phyloP scores from a whole-genome alignment of 2,888 invertebrate genomes.

The Euplagia quadripunctaria region DNA sequence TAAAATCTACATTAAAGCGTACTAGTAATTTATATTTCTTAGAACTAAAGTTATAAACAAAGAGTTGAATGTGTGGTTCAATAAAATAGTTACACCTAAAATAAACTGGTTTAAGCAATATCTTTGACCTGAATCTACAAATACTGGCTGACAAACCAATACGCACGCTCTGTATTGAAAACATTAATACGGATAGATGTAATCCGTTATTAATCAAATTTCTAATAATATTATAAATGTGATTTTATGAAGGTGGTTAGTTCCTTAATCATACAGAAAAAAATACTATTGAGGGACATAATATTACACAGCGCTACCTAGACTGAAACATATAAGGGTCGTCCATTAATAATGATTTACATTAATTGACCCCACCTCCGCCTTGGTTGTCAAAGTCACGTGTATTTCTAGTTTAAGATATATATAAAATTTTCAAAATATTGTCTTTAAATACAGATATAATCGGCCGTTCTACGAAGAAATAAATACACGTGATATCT shows the following conservation, averaged over 20 bases:
- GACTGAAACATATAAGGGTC: no score
- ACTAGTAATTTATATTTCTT: slow-evolving; percentile 8
- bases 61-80: slow-evolving; percentile 18
- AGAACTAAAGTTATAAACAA: slow-evolving; percentile 25
- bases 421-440: no score
- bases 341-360: no score
- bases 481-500: no score
- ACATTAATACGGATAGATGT: slow-evolving; percentile 3
- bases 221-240: not conserved
- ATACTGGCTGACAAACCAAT: slow-evolving; percentile 38
- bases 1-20: not conserved
- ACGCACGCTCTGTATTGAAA: slow-evolving; percentile 33
- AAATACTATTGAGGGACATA: no score
- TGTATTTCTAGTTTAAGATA: no score
- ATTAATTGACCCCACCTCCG: no score
- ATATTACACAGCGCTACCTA: no score
- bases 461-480: no score
- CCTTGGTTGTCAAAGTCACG: no score
- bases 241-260: not conserved
- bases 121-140: slow-evolving; percentile 47
- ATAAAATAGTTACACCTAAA: slow-evolving; percentile 42
- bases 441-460: no score
- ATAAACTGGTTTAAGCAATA: slow-evolving; percentile 40
- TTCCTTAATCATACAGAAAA: not conserved
- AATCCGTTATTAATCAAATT: not conserved